Evolutionary conservation across 1,140 invertebrate species (phyloP), one percentile per base, ranked within the genome.

Genomic region (Vanessa tameamea): DNA sequence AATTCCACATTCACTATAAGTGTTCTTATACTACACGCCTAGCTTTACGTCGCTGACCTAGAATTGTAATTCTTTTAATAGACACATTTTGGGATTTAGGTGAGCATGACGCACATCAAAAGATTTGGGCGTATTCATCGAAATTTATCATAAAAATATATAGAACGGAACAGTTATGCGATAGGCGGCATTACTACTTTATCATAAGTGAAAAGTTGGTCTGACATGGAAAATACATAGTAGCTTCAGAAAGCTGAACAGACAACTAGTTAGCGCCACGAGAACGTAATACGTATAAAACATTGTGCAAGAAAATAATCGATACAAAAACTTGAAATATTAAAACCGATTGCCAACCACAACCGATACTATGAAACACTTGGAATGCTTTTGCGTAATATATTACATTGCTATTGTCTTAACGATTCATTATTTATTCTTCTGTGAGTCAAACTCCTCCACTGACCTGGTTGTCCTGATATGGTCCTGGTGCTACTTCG

Each of bases 21-120:
- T 59, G 66, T 69, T 69, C 63, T 65, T 72, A 57, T 57, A 64
- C 69, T 43, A 73, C 47, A 51, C 26, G 31, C 48, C 57, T 66
- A 47, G 48, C 72, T 74, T 55, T 69, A 59, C 55, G 57, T 20
- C 47, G 75, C 55, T 43, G 75, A 70, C 79, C 79, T 73, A 81
- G 66, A 78, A 78, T 57, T 72, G 43, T 64, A 76, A 75, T 68
- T 78, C 79, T 81, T 81, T 71, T 75, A 81, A 78, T 81, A 81
- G 74, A 55, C 71, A 65, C 50, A 69, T 78, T 76, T 78, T 51
- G 51, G 47, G 55, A 76, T 75, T 63, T 81, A 71, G 79, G 77
- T 78, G 72, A 78, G 59, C 51, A 51, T 77, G 63, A 77, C 67
- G 51, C 57, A 73, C 70, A 72, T 75, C 59, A 51, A 73, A 72